Conservation (phyloP, 2,888 invertebrate genomes). For the Erebia epiphron region DNA sequence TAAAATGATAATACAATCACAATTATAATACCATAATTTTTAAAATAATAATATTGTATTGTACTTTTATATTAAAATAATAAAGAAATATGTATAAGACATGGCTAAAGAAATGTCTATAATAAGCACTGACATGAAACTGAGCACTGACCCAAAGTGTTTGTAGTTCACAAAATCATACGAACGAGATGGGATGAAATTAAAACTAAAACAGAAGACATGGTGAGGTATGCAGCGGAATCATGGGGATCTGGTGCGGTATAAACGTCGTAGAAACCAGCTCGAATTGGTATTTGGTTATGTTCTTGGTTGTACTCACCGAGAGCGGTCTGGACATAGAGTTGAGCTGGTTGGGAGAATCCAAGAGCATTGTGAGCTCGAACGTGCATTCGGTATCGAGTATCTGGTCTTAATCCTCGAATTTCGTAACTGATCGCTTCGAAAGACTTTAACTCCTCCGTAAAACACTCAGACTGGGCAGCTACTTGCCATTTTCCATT, state of each 20-base stretch:
- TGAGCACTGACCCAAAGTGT: slow-evolving; percentile 35
- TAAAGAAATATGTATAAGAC: slow-evolving; percentile 39
- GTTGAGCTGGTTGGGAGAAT: slow-evolving; percentile 88
- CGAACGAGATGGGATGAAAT: slow-evolving; percentile 59
- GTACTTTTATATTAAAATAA: slow-evolving; percentile 23
- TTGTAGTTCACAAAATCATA: slow-evolving; percentile 65
- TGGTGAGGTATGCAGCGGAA: slow-evolving; percentile 60
- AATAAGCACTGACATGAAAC: slow-evolving; percentile 49
- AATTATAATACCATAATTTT: slow-evolving; percentile 19
- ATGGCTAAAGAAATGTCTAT: slow-evolving; percentile 44
- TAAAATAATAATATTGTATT: slow-evolving; percentile 14
- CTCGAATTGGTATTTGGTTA: slow-evolving; percentile 72
- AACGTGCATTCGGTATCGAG: slow-evolving; percentile 92
- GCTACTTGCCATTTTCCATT: slow-evolving; percentile 85
- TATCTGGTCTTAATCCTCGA: slow-evolving; percentile 87
- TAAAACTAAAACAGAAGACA: slow-evolving; percentile 59
- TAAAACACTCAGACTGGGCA: slow-evolving; percentile 81
- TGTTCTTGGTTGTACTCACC: slow-evolving; percentile 88
- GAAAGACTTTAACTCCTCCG: slow-evolving; percentile 84
- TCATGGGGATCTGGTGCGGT: slow-evolving; percentile 65
- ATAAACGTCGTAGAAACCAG: slow-evolving; percentile 79
- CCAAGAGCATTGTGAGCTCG: slow-evolving; percentile 94
- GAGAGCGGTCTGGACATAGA: slow-evolving; percentile 92
- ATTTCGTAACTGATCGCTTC: slow-evolving; percentile 87
- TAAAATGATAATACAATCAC: slow-evolving; percentile 31